Percentiles rank a stretch among this genome's conserved stretches.
These are phyloP conservation scores for Lichenostomus cassidix DNA, from an alignment of 2,113 vertebrate species.

Conservation along the genomic window DNA sequence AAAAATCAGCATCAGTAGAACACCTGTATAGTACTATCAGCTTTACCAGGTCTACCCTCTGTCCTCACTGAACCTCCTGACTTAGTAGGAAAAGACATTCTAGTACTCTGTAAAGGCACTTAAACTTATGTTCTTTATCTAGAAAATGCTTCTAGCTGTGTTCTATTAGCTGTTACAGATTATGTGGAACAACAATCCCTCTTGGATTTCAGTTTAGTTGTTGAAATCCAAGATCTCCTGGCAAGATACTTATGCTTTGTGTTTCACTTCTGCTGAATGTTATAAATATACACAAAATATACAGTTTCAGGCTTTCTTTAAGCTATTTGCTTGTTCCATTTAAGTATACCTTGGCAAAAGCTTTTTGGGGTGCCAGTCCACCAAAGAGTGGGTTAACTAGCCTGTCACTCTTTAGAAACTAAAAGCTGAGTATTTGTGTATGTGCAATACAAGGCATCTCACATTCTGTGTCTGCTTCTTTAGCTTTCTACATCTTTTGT, in stretches of 20 bases:
- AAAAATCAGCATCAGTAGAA: not conserved
- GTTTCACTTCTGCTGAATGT: not conserved
- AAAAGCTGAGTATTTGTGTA: not conserved
- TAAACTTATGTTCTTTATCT: not conserved
- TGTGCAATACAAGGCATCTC: not conserved
- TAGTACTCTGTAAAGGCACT: not conserved
- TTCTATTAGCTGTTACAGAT: not conserved
- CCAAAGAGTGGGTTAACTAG: not conserved
- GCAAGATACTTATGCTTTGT: not conserved
- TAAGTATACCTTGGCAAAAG: not conserved
- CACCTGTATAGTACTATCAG: not conserved
- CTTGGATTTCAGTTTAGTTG: not conserved
- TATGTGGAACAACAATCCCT: not conserved
- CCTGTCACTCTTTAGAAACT: not conserved
- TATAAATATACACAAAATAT: not conserved
- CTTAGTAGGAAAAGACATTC: not conserved
- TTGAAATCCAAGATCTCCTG: not conserved
- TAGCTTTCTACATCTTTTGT: not conserved
- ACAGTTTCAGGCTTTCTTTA: not conserved
- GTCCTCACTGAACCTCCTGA: not conserved
- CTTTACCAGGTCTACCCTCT: not conserved
- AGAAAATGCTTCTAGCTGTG: not conserved
- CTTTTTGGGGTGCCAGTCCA: not conserved
- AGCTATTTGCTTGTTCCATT: not conserved
- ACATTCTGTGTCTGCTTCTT: not conserved